Evolutionary conservation across 2,113 vertebrate genomes (phyloP).

Genomic region (Vidua macroura): DNA sequence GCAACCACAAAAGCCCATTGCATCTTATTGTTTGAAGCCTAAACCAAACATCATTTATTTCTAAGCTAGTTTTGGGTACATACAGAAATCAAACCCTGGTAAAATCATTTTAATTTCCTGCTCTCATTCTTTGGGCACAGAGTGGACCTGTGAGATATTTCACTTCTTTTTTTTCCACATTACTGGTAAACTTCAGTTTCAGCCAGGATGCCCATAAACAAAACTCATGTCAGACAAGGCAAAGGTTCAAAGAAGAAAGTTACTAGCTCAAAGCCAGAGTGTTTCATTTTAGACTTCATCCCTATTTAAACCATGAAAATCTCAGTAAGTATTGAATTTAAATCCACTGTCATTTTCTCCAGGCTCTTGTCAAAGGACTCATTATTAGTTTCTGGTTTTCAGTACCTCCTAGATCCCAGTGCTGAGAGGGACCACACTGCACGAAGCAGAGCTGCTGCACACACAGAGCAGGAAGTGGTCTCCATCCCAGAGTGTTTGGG

Average conservation of each 20-base stretch:
- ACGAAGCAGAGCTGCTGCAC: not conserved
- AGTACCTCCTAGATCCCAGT: not conserved
- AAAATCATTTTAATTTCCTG: constrained; percentile 65
- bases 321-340: constrained; percentile 39
- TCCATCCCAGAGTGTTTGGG: not conserved
- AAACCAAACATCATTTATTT: constrained; percentile 14
- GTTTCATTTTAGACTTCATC: constrained; percentile 65
- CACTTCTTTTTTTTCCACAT: not conserved
- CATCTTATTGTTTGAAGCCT: constrained; percentile 3
- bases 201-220: constrained; percentile 34
- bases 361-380: constrained; percentile 19
- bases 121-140: not conserved
- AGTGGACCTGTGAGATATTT: constrained; percentile 3
- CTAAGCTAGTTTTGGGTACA: constrained; percentile 10
- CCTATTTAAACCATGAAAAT: constrained; percentile 42
- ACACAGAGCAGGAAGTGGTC: not conserved
- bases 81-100: constrained; percentile 38
- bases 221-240: constrained; percentile 9
- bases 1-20: constrained; percentile 6
- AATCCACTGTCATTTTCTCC: constrained; percentile 48
- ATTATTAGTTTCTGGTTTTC: constrained; percentile 25
- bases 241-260: constrained; percentile 45
- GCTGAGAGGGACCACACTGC: not conserved
- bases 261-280: constrained; percentile 50
- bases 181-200: constrained; percentile 35